Conservation (phyloP, 2,113 vertebrate species). For the Cromileptes altivelis region DNA sequence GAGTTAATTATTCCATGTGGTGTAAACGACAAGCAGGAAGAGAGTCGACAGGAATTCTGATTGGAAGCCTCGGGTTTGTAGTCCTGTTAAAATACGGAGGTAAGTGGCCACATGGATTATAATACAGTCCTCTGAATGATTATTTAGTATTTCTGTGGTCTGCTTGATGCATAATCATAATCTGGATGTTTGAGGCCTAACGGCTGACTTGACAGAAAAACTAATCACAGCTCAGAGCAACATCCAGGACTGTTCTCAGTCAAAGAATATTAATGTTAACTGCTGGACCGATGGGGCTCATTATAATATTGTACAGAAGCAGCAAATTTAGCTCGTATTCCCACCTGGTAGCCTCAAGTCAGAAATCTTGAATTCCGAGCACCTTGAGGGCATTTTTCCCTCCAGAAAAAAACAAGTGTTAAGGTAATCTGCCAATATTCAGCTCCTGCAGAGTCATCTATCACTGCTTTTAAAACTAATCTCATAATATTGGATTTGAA, state of each 20-base stretch:
- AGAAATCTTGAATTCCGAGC: constrained; percentile 1
- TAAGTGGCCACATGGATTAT: not conserved
- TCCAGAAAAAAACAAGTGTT: not conserved
- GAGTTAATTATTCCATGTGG: constrained; percentile 21
- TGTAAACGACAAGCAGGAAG: not conserved
- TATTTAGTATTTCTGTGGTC: constrained; percentile 1
- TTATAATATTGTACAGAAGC: constrained; percentile 17
- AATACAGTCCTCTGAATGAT: not conserved
- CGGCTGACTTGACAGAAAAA: constrained; percentile 35
- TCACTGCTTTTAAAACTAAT: constrained; percentile 17
- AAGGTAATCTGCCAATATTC: not conserved
- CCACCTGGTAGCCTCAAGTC: not conserved
- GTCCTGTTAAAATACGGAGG: not conserved
- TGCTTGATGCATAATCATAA: constrained; percentile 19
- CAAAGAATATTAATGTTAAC: constrained; percentile 33
- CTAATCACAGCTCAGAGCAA: constrained; percentile 37
- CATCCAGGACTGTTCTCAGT: constrained; percentile 17
- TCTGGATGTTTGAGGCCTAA: constrained; percentile 17
- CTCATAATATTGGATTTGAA: constrained; percentile 9
- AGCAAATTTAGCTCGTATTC: constrained; percentile 5
- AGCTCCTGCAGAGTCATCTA: constrained; percentile 9
- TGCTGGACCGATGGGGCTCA: constrained; percentile 9
- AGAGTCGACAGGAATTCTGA: constrained; percentile 15
- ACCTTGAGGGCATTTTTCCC: not conserved
- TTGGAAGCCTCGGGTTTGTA: not conserved